Conservation (phyloP, 2,888 invertebrate species). For the Pammene fasciana region DNA sequence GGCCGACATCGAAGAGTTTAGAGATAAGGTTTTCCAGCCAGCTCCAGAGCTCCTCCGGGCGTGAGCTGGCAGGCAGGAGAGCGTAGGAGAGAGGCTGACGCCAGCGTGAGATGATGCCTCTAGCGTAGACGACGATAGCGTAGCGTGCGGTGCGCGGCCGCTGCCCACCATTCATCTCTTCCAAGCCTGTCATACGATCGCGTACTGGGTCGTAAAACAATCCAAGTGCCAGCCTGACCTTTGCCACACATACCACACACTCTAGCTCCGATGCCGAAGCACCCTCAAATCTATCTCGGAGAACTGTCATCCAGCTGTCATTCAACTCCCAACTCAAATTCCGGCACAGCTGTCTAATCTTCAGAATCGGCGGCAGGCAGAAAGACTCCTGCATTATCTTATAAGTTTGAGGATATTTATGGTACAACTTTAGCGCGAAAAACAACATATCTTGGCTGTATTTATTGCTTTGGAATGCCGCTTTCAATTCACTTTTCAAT, state of each 20-base stretch:
- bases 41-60: neutral
- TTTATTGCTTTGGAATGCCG: neutral
- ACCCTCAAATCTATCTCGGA: conserved; percentile 6
- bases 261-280: neutral
- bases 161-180: conserved; percentile 10
- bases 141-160: conserved; percentile 13
- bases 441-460: conserved; percentile 1
- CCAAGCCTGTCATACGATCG: conserved; percentile 18
- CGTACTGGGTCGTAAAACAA: conserved; percentile 9
- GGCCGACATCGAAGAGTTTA: conserved; percentile 9
- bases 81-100: conserved; percentile 29
- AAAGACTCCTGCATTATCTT: conserved; percentile 11
- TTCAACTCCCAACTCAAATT: conserved; percentile 12
- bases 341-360: conserved; percentile 14
- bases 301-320: conserved; percentile 2
- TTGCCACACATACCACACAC: conserved; percentile 25
- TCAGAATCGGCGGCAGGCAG: conserved; percentile 9
- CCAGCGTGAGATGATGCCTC: conserved; percentile 24
- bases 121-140: conserved; percentile 9
- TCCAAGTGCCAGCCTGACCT: neutral
- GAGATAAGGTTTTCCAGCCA: conserved; percentile 8
- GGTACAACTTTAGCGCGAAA: conserved; percentile 13
- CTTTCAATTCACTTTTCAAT: neutral
- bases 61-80: neutral
- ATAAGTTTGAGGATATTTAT: conserved; percentile 8